Percentiles rank a stretch among this genome's conserved stretches.
Evolutionary conservation across 2,113 vertebrate genomes (phyloP).

Genomic region (Laticauda colubrina): DNA sequence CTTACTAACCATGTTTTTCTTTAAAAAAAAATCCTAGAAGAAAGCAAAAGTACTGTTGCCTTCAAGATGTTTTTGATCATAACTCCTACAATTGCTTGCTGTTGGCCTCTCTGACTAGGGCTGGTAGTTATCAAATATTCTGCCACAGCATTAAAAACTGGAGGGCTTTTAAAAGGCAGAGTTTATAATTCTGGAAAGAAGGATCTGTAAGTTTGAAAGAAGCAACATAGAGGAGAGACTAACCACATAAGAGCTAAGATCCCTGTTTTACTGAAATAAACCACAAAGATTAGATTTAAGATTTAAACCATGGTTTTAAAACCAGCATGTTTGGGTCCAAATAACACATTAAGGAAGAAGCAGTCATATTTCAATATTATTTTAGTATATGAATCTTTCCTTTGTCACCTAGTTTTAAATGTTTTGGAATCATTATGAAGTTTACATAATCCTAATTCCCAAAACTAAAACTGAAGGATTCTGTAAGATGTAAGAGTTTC

Average conservation of each 20-base stretch:
- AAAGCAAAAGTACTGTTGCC: not conserved
- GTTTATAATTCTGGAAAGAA: not conserved
- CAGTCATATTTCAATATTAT: not conserved
- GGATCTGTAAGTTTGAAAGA: not conserved
- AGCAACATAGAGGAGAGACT: not conserved
- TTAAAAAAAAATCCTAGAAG: not conserved
- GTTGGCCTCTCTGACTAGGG: not conserved
- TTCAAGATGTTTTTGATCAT: not conserved
- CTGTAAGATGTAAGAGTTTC: not conserved
- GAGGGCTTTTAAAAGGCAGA: not conserved
- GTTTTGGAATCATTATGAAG: not conserved
- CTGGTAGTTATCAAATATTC: not conserved
- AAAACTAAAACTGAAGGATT: not conserved
- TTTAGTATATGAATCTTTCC: not conserved
- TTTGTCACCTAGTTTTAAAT: not conserved
- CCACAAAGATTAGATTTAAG: not conserved
- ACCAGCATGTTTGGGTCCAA: not conserved
- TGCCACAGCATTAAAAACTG: not conserved
- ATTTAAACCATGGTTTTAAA: not conserved
- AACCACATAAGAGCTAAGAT: not conserved
- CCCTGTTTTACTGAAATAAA: not conserved
- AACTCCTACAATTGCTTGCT: not conserved
- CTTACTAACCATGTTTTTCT: not conserved
- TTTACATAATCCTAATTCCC: not conserved
- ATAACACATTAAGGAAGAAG: not conserved